These are phyloP conservation scores for Calonectris borealis DNA, from an alignment of 2,113 vertebrate genomes.

Conservation along the genomic window DNA sequence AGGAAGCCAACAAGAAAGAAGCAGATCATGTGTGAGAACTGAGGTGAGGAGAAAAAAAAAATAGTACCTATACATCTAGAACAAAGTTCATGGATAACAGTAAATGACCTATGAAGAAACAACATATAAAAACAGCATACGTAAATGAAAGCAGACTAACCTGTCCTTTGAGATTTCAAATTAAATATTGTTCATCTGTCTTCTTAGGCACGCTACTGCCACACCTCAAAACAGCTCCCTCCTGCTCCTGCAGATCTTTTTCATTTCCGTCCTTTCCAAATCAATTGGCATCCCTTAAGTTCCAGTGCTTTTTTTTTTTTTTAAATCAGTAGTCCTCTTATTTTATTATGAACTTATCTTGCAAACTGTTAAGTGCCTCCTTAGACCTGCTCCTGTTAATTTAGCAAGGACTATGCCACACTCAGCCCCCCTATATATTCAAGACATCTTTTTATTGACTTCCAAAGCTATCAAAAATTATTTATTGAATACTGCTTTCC, in stretches of 20 bases:
- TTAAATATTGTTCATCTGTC: neutral
- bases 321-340: neutral
- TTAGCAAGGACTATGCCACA: neutral
- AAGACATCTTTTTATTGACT: neutral
- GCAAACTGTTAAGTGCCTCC: neutral
- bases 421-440: neutral
- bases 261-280: neutral
- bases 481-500: neutral
- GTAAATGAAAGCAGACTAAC: constrained; percentile 34
- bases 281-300: neutral
- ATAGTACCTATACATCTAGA: neutral
- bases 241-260: neutral
- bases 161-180: constrained; percentile 30
- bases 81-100: neutral
- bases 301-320: neutral
- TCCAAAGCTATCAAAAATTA: neutral
- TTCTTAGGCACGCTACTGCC: neutral
- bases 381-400: neutral
- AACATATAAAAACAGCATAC: neutral
- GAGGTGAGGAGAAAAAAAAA: neutral
- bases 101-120: neutral
- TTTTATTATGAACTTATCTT: neutral
- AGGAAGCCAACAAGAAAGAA: neutral
- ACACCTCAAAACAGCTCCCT: neutral
- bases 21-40: neutral